phyloP scores from a whole-genome alignment of 2,888 invertebrate genomes.

The Polymixis flavicincta region DNA sequence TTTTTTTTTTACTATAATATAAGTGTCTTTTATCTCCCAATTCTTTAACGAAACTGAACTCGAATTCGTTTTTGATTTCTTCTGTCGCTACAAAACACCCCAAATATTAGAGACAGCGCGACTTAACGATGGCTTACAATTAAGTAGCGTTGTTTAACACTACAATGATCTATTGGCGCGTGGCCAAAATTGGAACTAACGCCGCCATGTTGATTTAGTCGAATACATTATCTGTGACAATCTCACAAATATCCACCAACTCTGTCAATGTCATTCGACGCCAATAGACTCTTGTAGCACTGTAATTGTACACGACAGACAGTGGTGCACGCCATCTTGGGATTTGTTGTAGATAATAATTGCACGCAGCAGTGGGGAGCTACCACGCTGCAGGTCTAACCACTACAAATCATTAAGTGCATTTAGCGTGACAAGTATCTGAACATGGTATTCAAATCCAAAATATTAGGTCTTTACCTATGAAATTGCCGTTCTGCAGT shows the following conservation, averaged over 20 bases:
- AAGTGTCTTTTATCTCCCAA: background rate
- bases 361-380: background rate
- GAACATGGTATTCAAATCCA: too few relatives aligned
- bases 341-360: background rate
- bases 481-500: too few relatives aligned
- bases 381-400: too few relatives aligned
- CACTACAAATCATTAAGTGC: too few relatives aligned
- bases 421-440: too few relatives aligned
- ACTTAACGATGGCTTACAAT: background rate
- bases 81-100: background rate
- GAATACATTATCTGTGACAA: background rate
- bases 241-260: background rate
- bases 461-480: too few relatives aligned
- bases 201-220: background rate
- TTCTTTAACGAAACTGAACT: background rate
- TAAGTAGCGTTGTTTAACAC: too few relatives aligned
- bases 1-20: background rate
- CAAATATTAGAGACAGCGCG: background rate
- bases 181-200: too few relatives aligned
- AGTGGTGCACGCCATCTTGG: background rate
- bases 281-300: background rate
- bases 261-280: background rate
- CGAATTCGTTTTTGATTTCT: background rate
- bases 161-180: background rate
- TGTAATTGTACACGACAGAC: background rate